Percentiles rank a stretch among this genome's conserved stretches.
Conservation (phyloP, 2,113 vertebrate species). For the Brevimyrus niger region DNA sequence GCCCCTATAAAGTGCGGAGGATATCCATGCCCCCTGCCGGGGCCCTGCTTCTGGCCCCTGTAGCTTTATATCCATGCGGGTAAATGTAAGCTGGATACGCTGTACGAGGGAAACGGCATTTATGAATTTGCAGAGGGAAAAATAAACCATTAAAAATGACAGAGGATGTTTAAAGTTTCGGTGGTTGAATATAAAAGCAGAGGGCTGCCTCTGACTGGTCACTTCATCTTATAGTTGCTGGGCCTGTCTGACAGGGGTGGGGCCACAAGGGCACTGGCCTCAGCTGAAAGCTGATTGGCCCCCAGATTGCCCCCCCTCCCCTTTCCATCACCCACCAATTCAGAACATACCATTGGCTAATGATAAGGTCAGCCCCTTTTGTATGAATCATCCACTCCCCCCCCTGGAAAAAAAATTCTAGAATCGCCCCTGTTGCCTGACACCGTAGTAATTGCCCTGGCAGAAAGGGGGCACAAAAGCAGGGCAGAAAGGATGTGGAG, state of each 20-base stretch:
- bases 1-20: background rate
- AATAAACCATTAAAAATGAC: background rate
- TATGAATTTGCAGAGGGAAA: too few species aligned
- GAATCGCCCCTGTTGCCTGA: background rate
- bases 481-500: background rate
- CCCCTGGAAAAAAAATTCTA: background rate
- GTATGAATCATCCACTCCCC: background rate
- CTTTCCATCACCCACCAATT: background rate
- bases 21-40: background rate
- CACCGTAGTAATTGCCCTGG: background rate
- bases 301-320: background rate
- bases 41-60: background rate
- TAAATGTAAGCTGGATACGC: background rate
- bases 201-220: background rate
- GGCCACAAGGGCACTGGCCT: background rate
- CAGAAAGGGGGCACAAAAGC: conserved; percentile 11
- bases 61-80: background rate
- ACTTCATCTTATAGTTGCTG: background rate
- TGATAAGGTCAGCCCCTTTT: background rate
- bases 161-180: background rate
- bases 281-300: background rate
- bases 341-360: background rate
- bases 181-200: background rate
- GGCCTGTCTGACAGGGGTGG: background rate
- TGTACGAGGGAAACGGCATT: background rate